A percentile compares a stretch with the other conserved stretches of the same genome.
Conservation (phyloP, 2,888 invertebrate genomes). For the Monoplex corrugatus region DNA sequence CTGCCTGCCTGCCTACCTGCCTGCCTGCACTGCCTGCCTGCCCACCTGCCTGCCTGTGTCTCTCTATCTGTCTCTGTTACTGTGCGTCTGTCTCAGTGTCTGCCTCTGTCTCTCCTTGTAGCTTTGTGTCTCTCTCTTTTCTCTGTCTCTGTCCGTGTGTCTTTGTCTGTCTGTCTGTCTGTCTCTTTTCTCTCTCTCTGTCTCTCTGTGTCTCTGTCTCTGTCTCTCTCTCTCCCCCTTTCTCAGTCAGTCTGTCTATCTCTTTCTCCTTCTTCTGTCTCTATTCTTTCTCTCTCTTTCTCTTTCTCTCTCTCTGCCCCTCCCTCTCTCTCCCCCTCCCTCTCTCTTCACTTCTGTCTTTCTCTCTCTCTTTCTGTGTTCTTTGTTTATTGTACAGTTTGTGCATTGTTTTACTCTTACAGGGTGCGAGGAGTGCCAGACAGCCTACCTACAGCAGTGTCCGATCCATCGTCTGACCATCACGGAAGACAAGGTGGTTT, state of each 20-base stretch:
- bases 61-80: neutral
- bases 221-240: neutral
- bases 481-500: slow-evolving; percentile 85
- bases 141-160: no score
- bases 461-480: slow-evolving; percentile 68
- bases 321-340: neutral
- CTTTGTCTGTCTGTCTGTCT: neutral
- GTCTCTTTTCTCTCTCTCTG: neutral
- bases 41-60: neutral
- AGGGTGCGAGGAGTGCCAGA: slow-evolving; percentile 81
- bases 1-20: neutral
- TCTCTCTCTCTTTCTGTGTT: neutral
- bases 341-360: neutral
- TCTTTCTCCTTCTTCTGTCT: neutral
- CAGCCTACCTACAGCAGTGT: slow-evolving; percentile 70
- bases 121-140: no score
- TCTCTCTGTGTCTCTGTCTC: neutral
- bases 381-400: neutral
- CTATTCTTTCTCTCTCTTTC: no score
- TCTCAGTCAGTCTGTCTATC: neutral
- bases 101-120: neutral
- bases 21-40: neutral
- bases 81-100: no score
- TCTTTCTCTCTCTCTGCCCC: no score
- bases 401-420: neutral